Evolutionary conservation across 1,140 invertebrate genomes (phyloP).

Genomic region (Drosophila virilis): DNA sequence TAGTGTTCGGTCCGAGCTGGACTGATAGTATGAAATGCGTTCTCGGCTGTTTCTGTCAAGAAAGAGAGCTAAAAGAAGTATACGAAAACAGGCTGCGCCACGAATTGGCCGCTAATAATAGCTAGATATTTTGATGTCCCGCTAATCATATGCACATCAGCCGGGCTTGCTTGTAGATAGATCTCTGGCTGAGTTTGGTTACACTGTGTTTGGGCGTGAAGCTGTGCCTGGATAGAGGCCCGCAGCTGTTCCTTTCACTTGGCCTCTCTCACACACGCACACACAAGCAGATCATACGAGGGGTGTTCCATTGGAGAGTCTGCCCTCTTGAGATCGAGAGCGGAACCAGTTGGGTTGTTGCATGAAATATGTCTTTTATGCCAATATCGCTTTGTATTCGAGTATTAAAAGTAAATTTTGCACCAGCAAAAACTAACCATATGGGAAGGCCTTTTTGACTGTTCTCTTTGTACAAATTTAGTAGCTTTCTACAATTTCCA

Average conservation of each 20-base stretch:
- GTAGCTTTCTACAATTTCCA: no score
- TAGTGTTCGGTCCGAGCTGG: neutral
- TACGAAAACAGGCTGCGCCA: constrained; percentile 1
- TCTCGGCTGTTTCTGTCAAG: neutral
- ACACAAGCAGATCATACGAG: constrained; percentile 3
- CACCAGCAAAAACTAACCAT: no score
- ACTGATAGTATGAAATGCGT: constrained; percentile 7
- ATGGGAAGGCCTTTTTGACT: no score
- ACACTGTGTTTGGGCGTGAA: neutral
- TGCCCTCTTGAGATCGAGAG: no score
- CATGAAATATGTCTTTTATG: no score
- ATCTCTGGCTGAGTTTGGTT: neutral
- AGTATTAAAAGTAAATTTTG: no score
- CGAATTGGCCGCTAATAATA: constrained; percentile 58
- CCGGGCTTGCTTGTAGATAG: neutral
- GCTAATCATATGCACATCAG: constrained; percentile 55
- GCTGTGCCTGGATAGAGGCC: neutral
- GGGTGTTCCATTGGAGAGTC: neutral
- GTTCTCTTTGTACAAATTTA: no score
- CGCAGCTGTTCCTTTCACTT: constrained; percentile 38
- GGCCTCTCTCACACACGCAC: constrained; percentile 4
- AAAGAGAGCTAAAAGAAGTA: neutral
- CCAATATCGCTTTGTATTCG: no score
- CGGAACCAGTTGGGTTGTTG: no score
- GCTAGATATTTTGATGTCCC: constrained; percentile 39